Percentiles rank a stretch among this genome's conserved stretches.
Evolutionary conservation across 2,113 vertebrate genomes (phyloP).

Genomic region (Centropristis striata): DNA sequence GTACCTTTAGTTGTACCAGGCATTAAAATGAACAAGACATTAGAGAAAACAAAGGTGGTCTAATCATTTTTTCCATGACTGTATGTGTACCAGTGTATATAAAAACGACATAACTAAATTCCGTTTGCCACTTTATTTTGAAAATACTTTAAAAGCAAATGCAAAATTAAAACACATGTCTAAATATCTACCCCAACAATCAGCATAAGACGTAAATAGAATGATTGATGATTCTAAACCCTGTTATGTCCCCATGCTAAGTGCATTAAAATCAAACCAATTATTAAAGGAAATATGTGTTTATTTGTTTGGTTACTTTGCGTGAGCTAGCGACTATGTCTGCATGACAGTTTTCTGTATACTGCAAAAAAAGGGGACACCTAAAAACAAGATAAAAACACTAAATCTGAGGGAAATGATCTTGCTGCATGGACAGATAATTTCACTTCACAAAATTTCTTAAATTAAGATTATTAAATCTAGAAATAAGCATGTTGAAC

Average conservation of each 20-base stretch:
- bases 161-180: background rate
- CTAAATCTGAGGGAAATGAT: no score
- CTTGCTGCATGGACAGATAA: no score
- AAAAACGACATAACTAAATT: background rate
- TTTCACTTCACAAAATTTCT: no score
- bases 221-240: background rate
- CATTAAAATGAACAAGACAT: background rate
- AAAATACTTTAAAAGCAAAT: background rate
- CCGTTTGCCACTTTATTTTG: background rate
- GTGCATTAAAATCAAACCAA: background rate
- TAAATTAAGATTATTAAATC: no score
- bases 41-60: no score
- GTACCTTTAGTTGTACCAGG: no score
- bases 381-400: no score
- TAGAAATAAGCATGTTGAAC: no score
- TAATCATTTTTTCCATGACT: no score
- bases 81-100: background rate
- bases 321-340: background rate
- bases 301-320: background rate
- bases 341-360: background rate
- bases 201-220: background rate
- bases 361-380: no score
- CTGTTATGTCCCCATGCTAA: background rate
- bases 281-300: background rate
- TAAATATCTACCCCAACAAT: background rate